These are phyloP conservation scores for Odontesthes bonariensis DNA, from an alignment of 2,113 vertebrate species.

Conservation along the genomic window DNA sequence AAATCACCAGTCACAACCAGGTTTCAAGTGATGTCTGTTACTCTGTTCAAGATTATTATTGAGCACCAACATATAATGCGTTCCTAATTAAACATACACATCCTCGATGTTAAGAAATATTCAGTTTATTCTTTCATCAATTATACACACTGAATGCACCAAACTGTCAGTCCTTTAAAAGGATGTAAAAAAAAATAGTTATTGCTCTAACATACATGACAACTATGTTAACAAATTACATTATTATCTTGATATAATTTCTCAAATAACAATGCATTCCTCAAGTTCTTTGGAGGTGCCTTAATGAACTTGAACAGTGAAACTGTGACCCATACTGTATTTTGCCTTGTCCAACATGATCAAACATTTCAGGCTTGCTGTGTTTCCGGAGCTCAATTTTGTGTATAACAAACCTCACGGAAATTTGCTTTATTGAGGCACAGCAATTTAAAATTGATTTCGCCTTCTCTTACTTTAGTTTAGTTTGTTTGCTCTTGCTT, in stretches of 20 bases:
- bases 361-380: neutral
- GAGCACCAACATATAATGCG: conserved; percentile 4
- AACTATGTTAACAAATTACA: too few relatives aligned
- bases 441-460: neutral
- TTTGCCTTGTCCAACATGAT: neutral
- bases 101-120: neutral
- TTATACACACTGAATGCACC: neutral
- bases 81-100: conserved; percentile 11
- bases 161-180: too few relatives aligned
- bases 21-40: neutral
- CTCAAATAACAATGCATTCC: too few relatives aligned
- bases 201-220: too few relatives aligned
- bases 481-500: neutral
- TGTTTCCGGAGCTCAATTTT: neutral
- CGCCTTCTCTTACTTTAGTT: neutral
- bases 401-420: neutral
- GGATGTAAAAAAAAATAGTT: too few relatives aligned
- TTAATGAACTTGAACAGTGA: too few relatives aligned
- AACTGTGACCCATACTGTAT: too few relatives aligned
- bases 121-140: neutral
- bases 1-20: neutral
- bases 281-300: too few relatives aligned
- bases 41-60: neutral
- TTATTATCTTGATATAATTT: too few relatives aligned
- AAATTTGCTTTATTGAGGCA: neutral